Base-by-base conservation (phyloP, 2,888 invertebrate genomes). In the Nomada goodeniana region DNA sequence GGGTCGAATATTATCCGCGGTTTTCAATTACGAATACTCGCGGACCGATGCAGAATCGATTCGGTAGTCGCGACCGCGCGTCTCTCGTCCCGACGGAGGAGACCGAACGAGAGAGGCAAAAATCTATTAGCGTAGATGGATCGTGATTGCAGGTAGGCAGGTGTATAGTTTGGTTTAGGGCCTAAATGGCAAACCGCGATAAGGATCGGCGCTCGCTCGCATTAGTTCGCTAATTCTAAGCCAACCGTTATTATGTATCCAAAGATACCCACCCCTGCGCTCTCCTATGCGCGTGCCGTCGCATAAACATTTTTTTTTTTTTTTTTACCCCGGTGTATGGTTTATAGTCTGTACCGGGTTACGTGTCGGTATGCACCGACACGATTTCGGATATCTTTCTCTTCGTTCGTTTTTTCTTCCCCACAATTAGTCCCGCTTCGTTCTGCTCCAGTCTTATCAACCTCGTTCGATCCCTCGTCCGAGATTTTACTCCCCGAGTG, bases 161-260 rank as follows among this genome's bases (percentile, higher is more conserved):
- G 91, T 91, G 92, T 87, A 83, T 85, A 84, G 86, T 79, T 87
- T 81, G 83, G 82, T 85, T 36, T 86, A 80, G 74, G 70, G 67
- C 75, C 83, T 89, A 90, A 91, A 92, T 86, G 87, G 85, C 86
- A 78, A 86, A 71, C 74, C 74, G 81, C 85, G 90, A 92, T 92
- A 89, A 83, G 82, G 72, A 92, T 92, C 91, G 80, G 80, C 72
- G 70, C 72, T 69, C 76, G 74, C 61, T 72, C 73, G 83, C 86
- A 91, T 91, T 91, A 89, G 89, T 87, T 79, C 76, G 87, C 90
- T 90, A 90, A 91, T 91, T 91, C 88, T 83, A 84, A 87, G 73
- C 86, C 78, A 84, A 86, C 84, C 84, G 83, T 83, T 86, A 89
- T 90, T 86, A 89, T 86, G 63, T 70, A 68, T 60, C 72, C 63